Percentiles rank a stretch among this genome's conserved stretches.
phyloP scores from a whole-genome alignment of 2,113 vertebrate genomes.

The Heterochromis multidens region DNA sequence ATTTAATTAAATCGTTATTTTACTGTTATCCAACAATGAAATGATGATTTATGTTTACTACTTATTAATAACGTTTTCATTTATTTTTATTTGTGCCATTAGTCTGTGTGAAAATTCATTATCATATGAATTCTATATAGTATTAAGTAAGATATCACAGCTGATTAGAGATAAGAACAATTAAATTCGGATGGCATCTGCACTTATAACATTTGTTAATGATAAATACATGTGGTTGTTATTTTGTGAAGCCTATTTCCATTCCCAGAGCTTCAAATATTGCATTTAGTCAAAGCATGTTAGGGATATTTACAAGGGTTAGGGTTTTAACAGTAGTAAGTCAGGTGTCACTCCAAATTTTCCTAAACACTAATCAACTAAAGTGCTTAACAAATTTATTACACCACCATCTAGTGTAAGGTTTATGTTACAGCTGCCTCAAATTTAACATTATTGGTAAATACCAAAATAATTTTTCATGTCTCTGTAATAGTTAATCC shows the following conservation, averaged over 20 bases:
- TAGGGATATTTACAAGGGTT: background rate
- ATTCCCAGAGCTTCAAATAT: background rate
- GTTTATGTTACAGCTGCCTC: background rate
- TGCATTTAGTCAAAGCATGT: background rate
- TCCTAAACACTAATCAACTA: background rate
- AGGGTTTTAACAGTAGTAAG: background rate
- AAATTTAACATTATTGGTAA: background rate
- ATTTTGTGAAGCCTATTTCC: background rate
- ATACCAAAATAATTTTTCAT: background rate
- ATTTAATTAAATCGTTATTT: background rate
- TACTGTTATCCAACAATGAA: background rate
- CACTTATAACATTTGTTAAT: background rate
- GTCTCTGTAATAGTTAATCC: background rate
- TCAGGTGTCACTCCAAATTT: background rate
- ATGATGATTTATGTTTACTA: background rate
- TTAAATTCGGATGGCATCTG: background rate
- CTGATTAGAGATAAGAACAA: background rate
- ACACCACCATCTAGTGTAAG: background rate
- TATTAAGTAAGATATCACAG: background rate
- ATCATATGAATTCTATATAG: background rate
- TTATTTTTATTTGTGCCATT: no score
- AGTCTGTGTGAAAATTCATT: background rate
- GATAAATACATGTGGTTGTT: background rate
- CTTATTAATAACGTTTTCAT: accelerated
- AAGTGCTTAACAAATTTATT: background rate